These are phyloP conservation scores for Amblyjoppa proteus DNA, from an alignment of 2,888 invertebrate genomes.

Conservation along the genomic window DNA sequence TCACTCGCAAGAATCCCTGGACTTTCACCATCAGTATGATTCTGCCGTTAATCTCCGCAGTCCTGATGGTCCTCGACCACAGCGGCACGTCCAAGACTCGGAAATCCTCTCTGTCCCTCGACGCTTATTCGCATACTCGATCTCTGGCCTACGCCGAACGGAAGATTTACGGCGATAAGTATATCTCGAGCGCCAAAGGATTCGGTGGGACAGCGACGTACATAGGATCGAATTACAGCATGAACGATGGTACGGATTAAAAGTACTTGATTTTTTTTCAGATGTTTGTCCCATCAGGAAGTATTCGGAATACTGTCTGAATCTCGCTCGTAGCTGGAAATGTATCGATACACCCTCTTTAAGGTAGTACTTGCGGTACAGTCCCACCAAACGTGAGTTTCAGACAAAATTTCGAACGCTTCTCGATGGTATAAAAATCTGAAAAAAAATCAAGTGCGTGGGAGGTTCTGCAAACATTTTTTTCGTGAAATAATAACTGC, in stretches of 20 bases:
- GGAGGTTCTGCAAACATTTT: no score
- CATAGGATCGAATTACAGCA: slow-evolving; percentile 59
- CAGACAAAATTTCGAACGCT: no score
- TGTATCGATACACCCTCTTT: no score
- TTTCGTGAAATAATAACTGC: no score
- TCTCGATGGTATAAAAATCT: no score
- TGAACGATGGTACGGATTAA: slow-evolving; percentile 70
- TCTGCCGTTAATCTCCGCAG: slow-evolving; percentile 78
- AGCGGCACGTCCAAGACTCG: slow-evolving; percentile 71
- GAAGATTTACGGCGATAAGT: slow-evolving; percentile 68
- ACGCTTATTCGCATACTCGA: slow-evolving; percentile 76
- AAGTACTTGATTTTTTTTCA: no score
- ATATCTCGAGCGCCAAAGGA: slow-evolving; percentile 70
- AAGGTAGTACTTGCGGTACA: no score
- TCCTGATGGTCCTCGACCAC: slow-evolving; percentile 80
- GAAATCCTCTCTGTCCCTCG: slow-evolving; percentile 79
- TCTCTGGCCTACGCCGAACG: slow-evolving; percentile 77
- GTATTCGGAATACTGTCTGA: background rate
- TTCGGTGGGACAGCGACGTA: slow-evolving; percentile 70
- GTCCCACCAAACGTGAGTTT: no score
- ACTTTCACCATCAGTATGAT: slow-evolving; percentile 77
- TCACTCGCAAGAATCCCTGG: slow-evolving; percentile 79
- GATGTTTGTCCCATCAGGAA: background rate
- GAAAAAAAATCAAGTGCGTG: no score
- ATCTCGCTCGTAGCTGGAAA: no score